These are phyloP conservation scores for Lepus townsendii DNA, from an alignment of 2,797 vertebrate genomes.

Conservation along the genomic window DNA sequence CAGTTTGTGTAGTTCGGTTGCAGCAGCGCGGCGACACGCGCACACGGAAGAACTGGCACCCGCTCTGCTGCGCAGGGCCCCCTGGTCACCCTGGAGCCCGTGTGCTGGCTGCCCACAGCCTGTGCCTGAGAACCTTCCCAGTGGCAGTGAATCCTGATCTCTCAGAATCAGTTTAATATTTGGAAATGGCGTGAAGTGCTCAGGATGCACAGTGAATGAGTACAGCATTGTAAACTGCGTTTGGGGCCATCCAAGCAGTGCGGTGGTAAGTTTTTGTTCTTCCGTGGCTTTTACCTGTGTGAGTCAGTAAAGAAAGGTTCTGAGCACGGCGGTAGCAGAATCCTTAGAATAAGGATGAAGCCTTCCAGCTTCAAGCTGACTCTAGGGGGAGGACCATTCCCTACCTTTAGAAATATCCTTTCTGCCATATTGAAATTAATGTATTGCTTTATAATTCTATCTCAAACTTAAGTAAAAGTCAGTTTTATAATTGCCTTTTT, in stretches of 20 bases:
- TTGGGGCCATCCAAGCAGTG: background rate
- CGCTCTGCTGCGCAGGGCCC: no score
- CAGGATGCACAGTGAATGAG: background rate
- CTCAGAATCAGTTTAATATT: slow-evolving; percentile 25
- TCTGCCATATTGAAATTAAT: background rate
- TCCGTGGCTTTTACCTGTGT: background rate
- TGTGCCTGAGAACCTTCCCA: background rate
- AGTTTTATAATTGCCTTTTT: background rate
- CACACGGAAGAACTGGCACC: background rate
- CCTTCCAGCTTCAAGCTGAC: background rate
- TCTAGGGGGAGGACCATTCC: background rate
- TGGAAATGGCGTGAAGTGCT: background rate
- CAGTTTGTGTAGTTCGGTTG: background rate
- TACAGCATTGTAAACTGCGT: background rate
- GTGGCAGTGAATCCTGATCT: background rate
- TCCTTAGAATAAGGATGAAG: background rate
- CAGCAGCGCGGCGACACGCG: background rate
- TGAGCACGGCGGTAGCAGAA: background rate
- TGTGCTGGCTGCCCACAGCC: background rate
- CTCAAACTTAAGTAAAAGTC: slow-evolving; percentile 59
- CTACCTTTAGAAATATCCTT: background rate
- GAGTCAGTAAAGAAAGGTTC: background rate
- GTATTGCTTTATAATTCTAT: slow-evolving; percentile 18
- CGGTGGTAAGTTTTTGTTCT: slow-evolving; percentile 11
- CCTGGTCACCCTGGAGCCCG: background rate